Conservation (phyloP, 2,888 invertebrate species). For the Pristionchus arcanus region DNA sequence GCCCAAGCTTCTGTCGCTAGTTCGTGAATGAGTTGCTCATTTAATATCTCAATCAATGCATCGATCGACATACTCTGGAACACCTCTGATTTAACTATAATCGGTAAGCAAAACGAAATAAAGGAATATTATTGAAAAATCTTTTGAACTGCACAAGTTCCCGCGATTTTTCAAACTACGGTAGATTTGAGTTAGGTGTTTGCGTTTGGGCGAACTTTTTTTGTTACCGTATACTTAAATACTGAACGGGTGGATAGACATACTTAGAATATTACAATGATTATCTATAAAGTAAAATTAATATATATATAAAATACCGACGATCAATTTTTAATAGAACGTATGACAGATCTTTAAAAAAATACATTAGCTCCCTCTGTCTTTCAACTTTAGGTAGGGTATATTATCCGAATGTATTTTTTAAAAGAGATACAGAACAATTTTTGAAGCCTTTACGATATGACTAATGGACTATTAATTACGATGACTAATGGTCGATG, state of each 20-base stretch:
- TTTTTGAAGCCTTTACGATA: no score
- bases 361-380: neutral
- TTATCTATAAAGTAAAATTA: neutral
- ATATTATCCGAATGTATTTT: neutral
- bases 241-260: no score
- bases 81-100: neutral
- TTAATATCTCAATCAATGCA: neutral
- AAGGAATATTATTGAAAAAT: neutral
- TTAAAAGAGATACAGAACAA: neutral
- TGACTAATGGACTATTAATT: no score
- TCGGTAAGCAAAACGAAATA: neutral
- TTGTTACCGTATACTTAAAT: neutral
- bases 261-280: no score
- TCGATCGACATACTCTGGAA: slow-evolving; percentile 29
- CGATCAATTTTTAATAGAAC: neutral
- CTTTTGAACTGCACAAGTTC: neutral
- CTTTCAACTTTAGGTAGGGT: neutral
- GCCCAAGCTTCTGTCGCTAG: slow-evolving; percentile 29
- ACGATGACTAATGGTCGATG: neutral
- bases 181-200: neutral
- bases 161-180: neutral
- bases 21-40: neutral
- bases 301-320: neutral
- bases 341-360: neutral
- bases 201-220: neutral